A percentile compares a stretch with the other conserved stretches of the same genome.
Evolutionary conservation across 1,140 invertebrate genomes (phyloP).

Genomic region (Elymnias hypermnestra): DNA sequence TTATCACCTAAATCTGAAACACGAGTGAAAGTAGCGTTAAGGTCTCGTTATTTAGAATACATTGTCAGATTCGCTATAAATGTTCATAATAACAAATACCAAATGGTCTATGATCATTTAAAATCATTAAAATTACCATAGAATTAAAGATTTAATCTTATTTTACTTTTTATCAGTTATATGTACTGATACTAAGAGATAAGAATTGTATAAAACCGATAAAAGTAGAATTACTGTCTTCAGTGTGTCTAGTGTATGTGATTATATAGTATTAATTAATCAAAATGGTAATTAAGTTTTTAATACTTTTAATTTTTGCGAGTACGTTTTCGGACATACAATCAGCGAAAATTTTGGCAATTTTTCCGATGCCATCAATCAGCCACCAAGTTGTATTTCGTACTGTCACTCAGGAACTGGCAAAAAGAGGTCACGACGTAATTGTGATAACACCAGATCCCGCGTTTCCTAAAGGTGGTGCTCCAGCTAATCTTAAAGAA

Average conservation of each 20-base stretch:
- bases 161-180: not conserved
- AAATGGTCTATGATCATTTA: too few species aligned
- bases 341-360: conserved; percentile 49
- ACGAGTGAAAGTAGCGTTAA: too few species aligned
- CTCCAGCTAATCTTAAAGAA: conserved; percentile 31
- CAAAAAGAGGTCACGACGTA: conserved; percentile 30
- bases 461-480: conserved; percentile 14
- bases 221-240: not conserved
- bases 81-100: too few species aligned
- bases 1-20: too few species aligned
- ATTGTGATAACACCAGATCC: conserved; percentile 41
- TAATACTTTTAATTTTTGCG: not conserved
- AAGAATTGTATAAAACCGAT: not conserved
- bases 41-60: too few species aligned
- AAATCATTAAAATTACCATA: not conserved
- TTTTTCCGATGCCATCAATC: conserved; percentile 55
- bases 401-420: conserved; percentile 31
- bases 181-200: not conserved
- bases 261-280: not conserved
- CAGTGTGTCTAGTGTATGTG: not conserved
- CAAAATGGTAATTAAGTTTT: conserved; percentile 1
- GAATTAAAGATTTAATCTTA: not conserved
- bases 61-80: too few species aligned
- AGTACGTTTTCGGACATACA: conserved; percentile 8
- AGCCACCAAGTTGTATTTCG: conserved; percentile 65